Evolutionary conservation across 2,113 vertebrate genomes (phyloP).

Genomic region (Esox niger): DNA sequence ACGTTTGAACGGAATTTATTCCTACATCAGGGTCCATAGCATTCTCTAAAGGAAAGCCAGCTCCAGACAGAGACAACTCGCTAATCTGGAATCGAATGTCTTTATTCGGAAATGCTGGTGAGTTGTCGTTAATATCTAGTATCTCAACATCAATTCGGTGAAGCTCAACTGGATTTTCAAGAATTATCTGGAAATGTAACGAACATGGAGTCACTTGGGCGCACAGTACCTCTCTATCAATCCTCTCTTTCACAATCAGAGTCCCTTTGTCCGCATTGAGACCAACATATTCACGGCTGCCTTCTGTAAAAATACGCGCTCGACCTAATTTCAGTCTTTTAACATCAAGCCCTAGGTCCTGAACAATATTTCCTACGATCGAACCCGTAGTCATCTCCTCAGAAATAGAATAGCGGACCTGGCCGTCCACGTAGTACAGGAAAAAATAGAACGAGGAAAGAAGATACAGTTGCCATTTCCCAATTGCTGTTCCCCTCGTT

Average conservation of each 20-base stretch:
- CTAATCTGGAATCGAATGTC: not conserved
- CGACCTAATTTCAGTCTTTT: not conserved
- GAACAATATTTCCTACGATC: not conserved
- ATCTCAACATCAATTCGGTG: not conserved
- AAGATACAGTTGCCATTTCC: not conserved
- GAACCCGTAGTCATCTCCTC: constrained; percentile 3
- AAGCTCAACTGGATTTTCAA: constrained; percentile 4
- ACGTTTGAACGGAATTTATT: constrained; percentile 16
- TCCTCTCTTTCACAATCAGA: constrained; percentile 6
- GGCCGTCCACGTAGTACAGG: not conserved
- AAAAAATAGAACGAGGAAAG: not conserved
- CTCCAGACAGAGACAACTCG: not conserved
- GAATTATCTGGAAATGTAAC: constrained; percentile 1
- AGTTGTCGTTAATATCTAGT: constrained; percentile 4
- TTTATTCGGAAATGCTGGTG: not conserved
- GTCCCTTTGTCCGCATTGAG: not conserved
- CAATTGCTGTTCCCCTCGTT: not conserved
- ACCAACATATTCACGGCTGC: not conserved
- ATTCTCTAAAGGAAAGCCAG: constrained; percentile 10
- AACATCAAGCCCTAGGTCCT: constrained; percentile 1
- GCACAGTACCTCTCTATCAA: constrained; percentile 1
- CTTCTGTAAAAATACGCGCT: not conserved
- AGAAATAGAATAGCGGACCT: constrained; percentile 10
- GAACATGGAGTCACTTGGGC: not conserved
- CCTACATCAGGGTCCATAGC: constrained; percentile 11